Base-by-base conservation (phyloP, 2,113 vertebrate species). In the Forbesichthys papilliferus region DNA sequence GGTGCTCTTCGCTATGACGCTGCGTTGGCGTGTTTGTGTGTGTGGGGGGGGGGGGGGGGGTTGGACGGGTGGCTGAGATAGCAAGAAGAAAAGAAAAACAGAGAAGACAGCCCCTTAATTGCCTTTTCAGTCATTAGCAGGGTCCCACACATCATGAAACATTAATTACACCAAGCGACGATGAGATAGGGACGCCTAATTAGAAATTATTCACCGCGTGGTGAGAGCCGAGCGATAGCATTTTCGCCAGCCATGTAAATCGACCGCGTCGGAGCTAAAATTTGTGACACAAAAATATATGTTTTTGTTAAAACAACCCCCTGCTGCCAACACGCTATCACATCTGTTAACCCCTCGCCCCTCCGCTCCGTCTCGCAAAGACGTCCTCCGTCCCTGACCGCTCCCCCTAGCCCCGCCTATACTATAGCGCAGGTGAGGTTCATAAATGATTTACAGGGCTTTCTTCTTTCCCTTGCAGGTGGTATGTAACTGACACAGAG, bases 181-280 rank as follows among this genome's bases (percentile, higher is more conserved):
- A 60, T 14, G 69, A 83, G 86, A 92, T 88, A 86, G 80, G 67
- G 78, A 78, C 4, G 70, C 83, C 89, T 90, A 91, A 91, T 91
- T 88, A 90, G 82, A 87, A 88, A 88, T 84, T 75, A 88, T 88
- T 87, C 85, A 88, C 77, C 54, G 83, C 48, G 48, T 69, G 72
- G 77, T 56, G 47, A 78, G 78, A 77, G 55, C 78, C 65, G 68
- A 84, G 78, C 73, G 80, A 87, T 87, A 82, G 79, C 77, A 68
- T 85, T 86, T 86, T 72, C 42, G 64, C 13, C 49, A 12, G 3
- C 54, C 68, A 48, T 86, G 79, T 68, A 78, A 87, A 85, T 80
- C 58, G 79, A 64, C 71, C 36, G 48, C 36, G 76, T n/a, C 56
- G 74, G 79, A 86, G 86, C 84, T 86, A 68, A 85, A 88, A 81